These are phyloP conservation scores for Phyllotreta striolata DNA, from an alignment of 2,888 invertebrate genomes.

Conservation along the genomic window DNA sequence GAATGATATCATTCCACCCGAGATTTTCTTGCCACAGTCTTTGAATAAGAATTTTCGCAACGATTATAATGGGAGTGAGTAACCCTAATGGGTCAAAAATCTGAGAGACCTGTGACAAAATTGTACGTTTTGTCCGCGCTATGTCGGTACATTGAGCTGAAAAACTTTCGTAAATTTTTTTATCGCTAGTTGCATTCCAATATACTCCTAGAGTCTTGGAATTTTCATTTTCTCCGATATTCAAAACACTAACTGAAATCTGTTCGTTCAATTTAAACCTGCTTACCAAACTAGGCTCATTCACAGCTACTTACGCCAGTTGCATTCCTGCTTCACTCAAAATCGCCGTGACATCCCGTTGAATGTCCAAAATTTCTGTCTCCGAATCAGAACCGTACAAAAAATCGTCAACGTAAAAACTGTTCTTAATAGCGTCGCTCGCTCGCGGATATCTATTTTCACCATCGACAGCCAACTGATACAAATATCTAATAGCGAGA, in stretches of 20 bases:
- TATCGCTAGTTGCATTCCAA: too few species aligned
- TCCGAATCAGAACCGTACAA: too few species aligned
- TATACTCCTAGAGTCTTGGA: slow-evolving; percentile 18
- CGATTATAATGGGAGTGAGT: slow-evolving; percentile 18
- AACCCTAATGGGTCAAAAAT: slow-evolving; percentile 28
- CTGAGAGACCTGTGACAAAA: too few species aligned
- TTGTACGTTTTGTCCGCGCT: too few species aligned
- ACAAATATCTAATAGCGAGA: slow-evolving; percentile 30
- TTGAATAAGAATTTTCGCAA: slow-evolving; percentile 24
- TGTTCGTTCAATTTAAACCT: not conserved
- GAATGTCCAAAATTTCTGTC: too few species aligned
- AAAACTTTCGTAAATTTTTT: not conserved
- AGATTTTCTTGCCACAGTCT: too few species aligned
- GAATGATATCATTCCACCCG: slow-evolving; percentile 43
- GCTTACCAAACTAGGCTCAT: slow-evolving; percentile 1
- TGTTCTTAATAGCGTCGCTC: slow-evolving; percentile 21
- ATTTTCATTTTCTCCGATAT: not conserved
- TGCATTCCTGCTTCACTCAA: too few species aligned
- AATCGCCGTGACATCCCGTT: too few species aligned
- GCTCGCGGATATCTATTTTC: slow-evolving; percentile 12
- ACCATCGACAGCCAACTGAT: slow-evolving; percentile 12
- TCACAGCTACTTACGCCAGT: slow-evolving; percentile 18
- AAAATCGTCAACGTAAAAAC: slow-evolving; percentile 36
- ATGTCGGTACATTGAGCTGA: too few species aligned
- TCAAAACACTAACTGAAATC: not conserved